These are phyloP conservation scores for Chloroclystis v-ata DNA, from an alignment of 2,888 invertebrate genomes.

Conservation along the genomic window DNA sequence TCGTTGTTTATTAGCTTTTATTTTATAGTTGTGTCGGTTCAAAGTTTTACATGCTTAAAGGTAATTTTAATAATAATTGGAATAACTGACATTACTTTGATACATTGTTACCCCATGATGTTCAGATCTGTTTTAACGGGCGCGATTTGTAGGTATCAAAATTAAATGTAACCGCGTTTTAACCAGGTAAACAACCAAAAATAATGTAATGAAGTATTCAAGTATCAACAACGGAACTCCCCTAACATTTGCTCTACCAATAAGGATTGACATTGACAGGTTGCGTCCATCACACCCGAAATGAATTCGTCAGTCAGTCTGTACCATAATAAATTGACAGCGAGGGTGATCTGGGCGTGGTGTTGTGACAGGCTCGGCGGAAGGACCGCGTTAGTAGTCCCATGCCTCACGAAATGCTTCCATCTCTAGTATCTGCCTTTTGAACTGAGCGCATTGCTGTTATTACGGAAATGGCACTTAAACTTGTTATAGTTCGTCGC, in stretches of 20 bases:
- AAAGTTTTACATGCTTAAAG: too few species aligned
- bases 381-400: slow-evolving; percentile 51
- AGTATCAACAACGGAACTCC: not conserved
- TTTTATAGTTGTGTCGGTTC: too few species aligned
- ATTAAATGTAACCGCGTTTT: too few species aligned
- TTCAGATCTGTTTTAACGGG: too few species aligned
- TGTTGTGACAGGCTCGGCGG: slow-evolving; percentile 70
- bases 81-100: too few species aligned
- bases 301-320: slow-evolving; percentile 48
- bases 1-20: slow-evolving; percentile 39
- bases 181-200: not conserved
- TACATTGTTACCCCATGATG: too few species aligned
- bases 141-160: too few species aligned
- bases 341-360: slow-evolving; percentile 55
- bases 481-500: too few species aligned
- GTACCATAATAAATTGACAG: slow-evolving; percentile 40
- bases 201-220: not conserved
- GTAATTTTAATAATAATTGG: too few species aligned
- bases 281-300: slow-evolving; percentile 36
- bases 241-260: slow-evolving; percentile 17
- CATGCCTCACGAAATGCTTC: too few species aligned
- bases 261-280: slow-evolving; percentile 49
- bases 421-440: not conserved
- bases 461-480: too few species aligned
- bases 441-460: not conserved